Evolutionary conservation across 2,113 vertebrate species (phyloP), one percentile per base, ranked within the genome.

Genomic region (Danio rerio): DNA sequence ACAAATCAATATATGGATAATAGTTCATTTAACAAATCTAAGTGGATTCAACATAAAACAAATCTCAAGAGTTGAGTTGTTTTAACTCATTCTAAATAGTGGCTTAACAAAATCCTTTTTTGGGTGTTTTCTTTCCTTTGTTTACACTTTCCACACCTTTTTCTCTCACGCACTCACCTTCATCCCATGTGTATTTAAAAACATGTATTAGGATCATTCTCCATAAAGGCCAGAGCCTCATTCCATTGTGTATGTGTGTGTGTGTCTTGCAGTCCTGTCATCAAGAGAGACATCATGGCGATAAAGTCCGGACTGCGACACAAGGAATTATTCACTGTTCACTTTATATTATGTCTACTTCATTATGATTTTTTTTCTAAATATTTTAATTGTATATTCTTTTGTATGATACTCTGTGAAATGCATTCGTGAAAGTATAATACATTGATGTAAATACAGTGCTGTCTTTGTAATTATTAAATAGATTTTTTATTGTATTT

Each of bases 221-320:
- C 15, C 5, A 55, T 59, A 21, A 58, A 45, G n/a, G 7, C 50
- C 43, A 18, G 76, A 83, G 65, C 56, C 81, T 86, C 72, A 86
- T 61, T 66, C 11, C 73, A 45, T 73, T 31, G 31, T 82, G 82
- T 90, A 85, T 86, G 31, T 92, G 82, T 90, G 86, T 86, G 31
- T 92, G 58, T 93, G 75, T 93, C 85, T 93, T 91, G 75, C 92
- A 94, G 94, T 92, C 6, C 85, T 83, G 78, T 83, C 82, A 66
- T 86, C 78, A 5, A 93, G 88, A 87, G 92, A 94, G 86, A 92
- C 88, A 90, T 91, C 90, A 86, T 93, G 94, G 93, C 42, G 82
- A 59, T 83, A 95, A 83, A 83, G 81, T 76, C 76, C 45, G 81
- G 72, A 83, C 16, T 81, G 31, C 78, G 52, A 83, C 92, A 93